phyloP scores from a whole-genome alignment of 2,797 vertebrate genomes.

The Gastrophryne carolinensis region DNA sequence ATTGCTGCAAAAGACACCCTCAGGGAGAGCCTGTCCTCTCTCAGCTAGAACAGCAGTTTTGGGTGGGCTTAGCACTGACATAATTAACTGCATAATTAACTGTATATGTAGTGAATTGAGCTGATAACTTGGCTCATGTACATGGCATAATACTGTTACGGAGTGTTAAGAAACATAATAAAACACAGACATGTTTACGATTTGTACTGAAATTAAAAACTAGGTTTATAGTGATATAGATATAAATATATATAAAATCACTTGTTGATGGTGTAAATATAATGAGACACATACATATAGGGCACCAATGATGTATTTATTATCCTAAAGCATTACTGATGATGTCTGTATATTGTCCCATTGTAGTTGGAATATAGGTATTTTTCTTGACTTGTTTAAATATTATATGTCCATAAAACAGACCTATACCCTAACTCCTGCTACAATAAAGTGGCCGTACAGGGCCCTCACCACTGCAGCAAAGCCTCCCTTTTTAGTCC shows the following conservation, averaged over 20 bases:
- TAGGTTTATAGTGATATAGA: neutral
- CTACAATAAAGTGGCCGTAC: too few species aligned
- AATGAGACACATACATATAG: neutral
- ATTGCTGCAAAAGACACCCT: too few species aligned
- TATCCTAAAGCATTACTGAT: too few species aligned
- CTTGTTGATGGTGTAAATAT: neutral
- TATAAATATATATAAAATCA: neutral
- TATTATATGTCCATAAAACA: too few species aligned
- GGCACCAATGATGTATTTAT: neutral
- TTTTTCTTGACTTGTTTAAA: too few species aligned
- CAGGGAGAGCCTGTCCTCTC: too few species aligned
- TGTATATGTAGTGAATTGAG: neutral
- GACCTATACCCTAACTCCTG: too few species aligned
- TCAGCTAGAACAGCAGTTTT: too few species aligned
- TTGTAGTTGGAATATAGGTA: too few species aligned
- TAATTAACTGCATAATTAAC: neutral
- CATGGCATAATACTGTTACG: neutral
- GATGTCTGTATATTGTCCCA: neutral
- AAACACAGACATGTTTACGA: neutral
- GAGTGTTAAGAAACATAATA: neutral
- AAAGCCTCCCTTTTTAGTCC: too few species aligned
- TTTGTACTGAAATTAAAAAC: neutral
- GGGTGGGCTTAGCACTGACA: neutral
- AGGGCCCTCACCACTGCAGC: too few species aligned
- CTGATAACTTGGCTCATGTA: neutral